Evolutionary conservation across 2,797 vertebrate genomes (phyloP).

Genomic region (Anguilla marmorata): DNA sequence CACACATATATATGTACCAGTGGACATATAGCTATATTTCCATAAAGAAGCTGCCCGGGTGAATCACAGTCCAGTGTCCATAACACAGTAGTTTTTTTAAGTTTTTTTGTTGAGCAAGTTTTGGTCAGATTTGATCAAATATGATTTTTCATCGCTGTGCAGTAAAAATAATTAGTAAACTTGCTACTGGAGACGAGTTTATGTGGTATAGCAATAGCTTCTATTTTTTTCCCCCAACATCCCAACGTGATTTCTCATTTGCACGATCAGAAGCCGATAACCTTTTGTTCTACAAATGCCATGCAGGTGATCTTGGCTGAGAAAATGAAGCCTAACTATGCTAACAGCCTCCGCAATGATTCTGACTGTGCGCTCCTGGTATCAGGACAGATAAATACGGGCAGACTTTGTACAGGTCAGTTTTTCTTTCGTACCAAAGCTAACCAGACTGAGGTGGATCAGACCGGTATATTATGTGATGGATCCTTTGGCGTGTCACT

Average conservation of each 20-base stretch:
- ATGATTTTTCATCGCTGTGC: background rate
- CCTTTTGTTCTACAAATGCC: background rate
- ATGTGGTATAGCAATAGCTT: background rate
- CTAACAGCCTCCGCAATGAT: background rate
- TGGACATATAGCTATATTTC: background rate
- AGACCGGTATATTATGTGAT: background rate
- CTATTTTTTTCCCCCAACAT: background rate
- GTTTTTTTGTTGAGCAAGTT: background rate
- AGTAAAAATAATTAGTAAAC: background rate
- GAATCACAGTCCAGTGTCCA: background rate
- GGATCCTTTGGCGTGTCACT: background rate
- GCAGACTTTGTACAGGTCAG: background rate
- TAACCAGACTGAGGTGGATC: background rate
- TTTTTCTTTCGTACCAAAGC: background rate
- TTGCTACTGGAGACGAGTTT: background rate
- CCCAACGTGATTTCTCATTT: background rate
- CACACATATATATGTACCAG: background rate
- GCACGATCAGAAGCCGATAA: background rate
- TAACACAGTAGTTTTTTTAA: background rate
- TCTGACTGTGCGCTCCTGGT: background rate
- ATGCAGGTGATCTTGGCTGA: background rate
- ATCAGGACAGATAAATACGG: background rate
- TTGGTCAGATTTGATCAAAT: background rate
- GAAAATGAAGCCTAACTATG: background rate
- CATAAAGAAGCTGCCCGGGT: background rate